Base-by-base conservation (phyloP, 2,888 invertebrate genomes). In the Hemithea aestivaria region DNA sequence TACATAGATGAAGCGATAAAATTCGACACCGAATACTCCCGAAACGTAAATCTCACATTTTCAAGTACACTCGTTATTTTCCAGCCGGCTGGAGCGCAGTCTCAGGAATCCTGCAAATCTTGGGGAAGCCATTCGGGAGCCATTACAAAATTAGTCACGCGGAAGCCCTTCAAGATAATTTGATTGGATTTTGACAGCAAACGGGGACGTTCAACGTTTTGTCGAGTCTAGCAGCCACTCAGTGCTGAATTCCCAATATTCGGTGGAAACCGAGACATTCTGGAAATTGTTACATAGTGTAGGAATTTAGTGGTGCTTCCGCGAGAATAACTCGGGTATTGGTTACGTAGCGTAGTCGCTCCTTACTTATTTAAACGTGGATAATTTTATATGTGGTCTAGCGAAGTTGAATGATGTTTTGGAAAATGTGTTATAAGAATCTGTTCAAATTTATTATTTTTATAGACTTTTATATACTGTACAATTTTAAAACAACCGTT, bases 161-260 rank as follows among this genome's bases (percentile, higher is more conserved):
- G 36, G 26, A 23, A 10, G 10, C 11, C 23, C 10, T 29, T 26
- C 22, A 10, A 36, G 21, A 29, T 53, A 52, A 54, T 56, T 54
- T 45, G 49, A 58, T 57, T 58, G 48, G 40, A 53, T 56, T 51
- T 47, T 48, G 45, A 56, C 45, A 48, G 49, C 42, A 43, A 48
- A 48, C 26, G 25, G 33, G 23, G 16, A 27, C 34, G 35, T 22
- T 32, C 36, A 34, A 31, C 25, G 36, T 35, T 40, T 47, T 5
- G 16, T 16, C 16, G 16, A 16, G 16, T 26, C 21, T 28, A 27
- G 35, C 28, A 20, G 26, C 47, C 42, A 48, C 45, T 39, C 40
- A 40, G 30, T 32, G 27, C 26, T 10, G 36, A 42, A 45, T 42
- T 56, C 40, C 40, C 40, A 35, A 35, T 44, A 32, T 27, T 45